A percentile compares a stretch with the other conserved stretches of the same genome.
phyloP scores from a whole-genome alignment of 2,797 vertebrate genomes.

The Rhabdophis nuchalis region DNA sequence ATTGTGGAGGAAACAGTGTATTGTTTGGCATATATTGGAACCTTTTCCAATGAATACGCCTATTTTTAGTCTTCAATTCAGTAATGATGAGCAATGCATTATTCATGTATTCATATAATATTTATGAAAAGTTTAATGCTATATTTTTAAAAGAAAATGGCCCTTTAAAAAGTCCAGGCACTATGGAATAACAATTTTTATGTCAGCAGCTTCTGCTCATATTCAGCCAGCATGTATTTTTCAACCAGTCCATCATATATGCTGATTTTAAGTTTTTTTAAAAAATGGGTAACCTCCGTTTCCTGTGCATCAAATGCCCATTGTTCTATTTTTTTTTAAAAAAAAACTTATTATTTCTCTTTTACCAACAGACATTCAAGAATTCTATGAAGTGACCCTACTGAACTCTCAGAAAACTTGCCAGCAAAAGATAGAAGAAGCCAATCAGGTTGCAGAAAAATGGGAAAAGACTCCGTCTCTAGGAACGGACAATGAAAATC shows the following conservation, averaged over 20 bases:
- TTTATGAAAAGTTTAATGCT: constrained; percentile 16
- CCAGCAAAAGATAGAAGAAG: constrained; percentile 88
- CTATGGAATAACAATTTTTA: background rate
- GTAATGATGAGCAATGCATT: constrained; percentile 10
- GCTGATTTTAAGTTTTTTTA: background rate
- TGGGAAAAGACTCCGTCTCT: constrained; percentile 80
- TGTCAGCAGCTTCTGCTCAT: background rate
- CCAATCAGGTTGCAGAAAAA: constrained; percentile 84
- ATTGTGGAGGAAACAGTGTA: background rate
- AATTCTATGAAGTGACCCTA: constrained; percentile 93
- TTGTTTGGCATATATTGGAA: background rate
- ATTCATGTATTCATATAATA: constrained; percentile 32
- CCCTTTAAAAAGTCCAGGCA: background rate
- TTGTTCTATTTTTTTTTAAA: constrained; percentile 4
- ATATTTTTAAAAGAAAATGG: constrained; percentile 13
- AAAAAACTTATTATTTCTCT: constrained; percentile 35
- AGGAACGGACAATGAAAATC: constrained; percentile 61
- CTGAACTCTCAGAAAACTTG: constrained; percentile 88
- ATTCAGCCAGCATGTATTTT: background rate
- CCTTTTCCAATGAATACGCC: background rate
- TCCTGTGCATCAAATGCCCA: background rate
- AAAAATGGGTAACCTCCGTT: background rate
- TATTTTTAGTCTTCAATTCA: constrained; percentile 32
- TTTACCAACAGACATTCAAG: constrained; percentile 87
- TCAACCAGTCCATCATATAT: background rate